Evolutionary conservation across 2,888 invertebrate species (phyloP), one percentile per base, ranked within the genome.

Genomic region (Lymantria dispar): DNA sequence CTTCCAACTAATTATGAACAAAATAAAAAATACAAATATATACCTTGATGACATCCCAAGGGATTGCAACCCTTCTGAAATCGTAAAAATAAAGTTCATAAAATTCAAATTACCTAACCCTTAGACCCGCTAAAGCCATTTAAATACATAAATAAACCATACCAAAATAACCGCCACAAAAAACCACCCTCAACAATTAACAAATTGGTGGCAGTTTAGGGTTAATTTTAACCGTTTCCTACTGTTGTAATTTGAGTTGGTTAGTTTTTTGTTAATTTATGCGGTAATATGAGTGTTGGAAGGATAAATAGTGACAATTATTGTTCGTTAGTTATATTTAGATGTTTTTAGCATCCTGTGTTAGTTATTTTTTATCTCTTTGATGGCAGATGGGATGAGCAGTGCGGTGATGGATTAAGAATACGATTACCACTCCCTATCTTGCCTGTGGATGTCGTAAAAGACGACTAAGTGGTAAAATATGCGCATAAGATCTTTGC

Each of bases 81-180:
- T 62, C 64, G 70, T 76, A 81, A 87, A 90, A 87, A 88, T 84
- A 85, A 82, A 85, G 76, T 81, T 77, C 84, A 80, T 88, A 89
- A 90, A 90, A 87, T 87, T 86, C 83, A 85, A 89, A 90, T 90
- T 85, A 86, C 83, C 84, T 78, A 80, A 80, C 84, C 88, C 87
- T 74, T 70, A 67, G 70, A 78, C 85, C n/a, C 87, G 83, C 72
- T 68, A 79, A 77, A 80, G 78, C 84, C 81, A 85, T 86, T 87
- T 83, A 76, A 84, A 85, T 85, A 87, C 87, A 89, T 89, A 90
- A 90, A 90, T 88, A 88, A 80, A 76, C 75, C 72, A 72, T 74
- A 72, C 69, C 70, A 48, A 79, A 81, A 82, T 76, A 72, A 73
- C 64, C 63, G 49, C 60, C 62, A 80, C 80, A 85, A 86, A 78